Base-by-base conservation (phyloP, 92 coral and sea anemone species). In the Umimayanthus chanpuru region DNA sequence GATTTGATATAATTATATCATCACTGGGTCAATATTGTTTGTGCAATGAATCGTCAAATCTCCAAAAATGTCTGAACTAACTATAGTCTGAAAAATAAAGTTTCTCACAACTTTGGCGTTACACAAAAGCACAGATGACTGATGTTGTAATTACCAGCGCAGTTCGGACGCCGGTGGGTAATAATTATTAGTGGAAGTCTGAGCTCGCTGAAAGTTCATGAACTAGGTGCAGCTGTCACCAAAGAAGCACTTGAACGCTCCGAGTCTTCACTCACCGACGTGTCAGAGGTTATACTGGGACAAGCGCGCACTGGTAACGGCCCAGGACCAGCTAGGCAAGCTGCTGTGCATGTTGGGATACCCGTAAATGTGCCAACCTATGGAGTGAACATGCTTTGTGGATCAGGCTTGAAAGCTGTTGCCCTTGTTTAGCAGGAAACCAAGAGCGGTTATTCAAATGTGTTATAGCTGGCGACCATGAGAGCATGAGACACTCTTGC, bases 351-450 rank as follows among this genome's bases (percentile, higher is more conserved):
- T 91, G 94, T 97, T 81, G 98, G 98, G 79, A 90, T 97, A 49
- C 99, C 99, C 67, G 88, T 87, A 47, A 85, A 91, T 28, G 91
- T 94, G 25, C 98, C 98, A 43, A 96, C 99, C 8, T 95, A 92
- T 91, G 94, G 98, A 41, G 95, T 97, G n/a, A 97, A 97, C 88
- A 97, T 97, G 99, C 87, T 97, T 43, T 97, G 99, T 88, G 99
- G 99, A 18, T 97, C 99, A 43, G 98, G 98, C 25, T 74, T 97
- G 56, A 95, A 96, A 88, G 95, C 99, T 85, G 99, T 97, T 80
- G 96, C 99, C 70, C 91, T 97, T 76, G 99, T 96, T 55, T 95
- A 95, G 90, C 99, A 97, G 91, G 96, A 96, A 41, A 89, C 95
- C 78, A 81, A 88, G 65, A 87, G 80, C 79, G 96, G 96, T 16